A percentile compares a stretch with the other conserved stretches of the same genome.
phyloP scores from a whole-genome alignment of 92 coral and sea anemone genomes.

The Paragorgia papillata region DNA sequence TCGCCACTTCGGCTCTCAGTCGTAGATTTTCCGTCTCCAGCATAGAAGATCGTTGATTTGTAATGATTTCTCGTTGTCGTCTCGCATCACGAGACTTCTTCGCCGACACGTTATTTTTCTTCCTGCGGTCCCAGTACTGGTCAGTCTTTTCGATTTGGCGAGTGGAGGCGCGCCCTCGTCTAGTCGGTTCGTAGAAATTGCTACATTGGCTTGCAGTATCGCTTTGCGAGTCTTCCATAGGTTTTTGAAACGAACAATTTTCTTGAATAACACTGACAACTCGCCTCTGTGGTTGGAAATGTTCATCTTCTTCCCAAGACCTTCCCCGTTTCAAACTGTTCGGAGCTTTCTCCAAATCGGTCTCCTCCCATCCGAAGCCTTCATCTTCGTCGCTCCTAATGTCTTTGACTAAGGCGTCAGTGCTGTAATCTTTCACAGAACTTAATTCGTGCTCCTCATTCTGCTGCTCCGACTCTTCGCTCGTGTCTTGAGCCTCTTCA shows the following conservation, averaged over 20 bases:
- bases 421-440: background rate
- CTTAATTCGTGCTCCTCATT: background rate
- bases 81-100: constrained; percentile 39
- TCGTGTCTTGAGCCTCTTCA: background rate
- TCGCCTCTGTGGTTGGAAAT: background rate
- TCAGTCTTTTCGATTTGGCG: constrained; percentile 36
- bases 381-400: constrained; percentile 25
- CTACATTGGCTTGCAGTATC: background rate
- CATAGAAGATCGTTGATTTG: constrained; percentile 34
- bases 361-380: constrained; percentile 17
- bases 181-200: background rate
- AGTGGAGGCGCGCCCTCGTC: constrained; percentile 37
- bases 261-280: constrained; percentile 23
- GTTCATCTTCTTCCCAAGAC: background rate
- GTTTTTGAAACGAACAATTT: background rate
- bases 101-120: constrained; percentile 34
- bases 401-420: background rate
- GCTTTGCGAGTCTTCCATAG: background rate
- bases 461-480: background rate
- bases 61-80: constrained; percentile 23
- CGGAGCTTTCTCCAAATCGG: background rate
- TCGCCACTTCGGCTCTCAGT: constrained; percentile 34
- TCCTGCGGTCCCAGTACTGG: constrained; percentile 42
- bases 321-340: background rate
- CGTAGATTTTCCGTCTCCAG: constrained; percentile 28